Evolutionary conservation across 1,140 invertebrate species (phyloP), one percentile per base, ranked within the genome.

Genomic region (Drosophila pachea): DNA sequence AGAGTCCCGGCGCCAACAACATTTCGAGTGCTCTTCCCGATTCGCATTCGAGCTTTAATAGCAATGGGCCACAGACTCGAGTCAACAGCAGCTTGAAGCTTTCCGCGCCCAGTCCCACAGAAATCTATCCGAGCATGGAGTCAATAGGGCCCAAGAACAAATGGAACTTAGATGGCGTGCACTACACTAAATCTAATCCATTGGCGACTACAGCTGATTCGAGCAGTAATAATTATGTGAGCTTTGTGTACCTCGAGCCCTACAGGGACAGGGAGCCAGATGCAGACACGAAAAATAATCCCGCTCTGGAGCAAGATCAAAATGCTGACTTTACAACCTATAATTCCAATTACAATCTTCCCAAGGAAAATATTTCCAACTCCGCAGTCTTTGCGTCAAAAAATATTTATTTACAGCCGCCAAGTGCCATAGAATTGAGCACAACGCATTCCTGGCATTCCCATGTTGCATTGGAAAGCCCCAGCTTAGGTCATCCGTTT

Each of bases 251-350:
- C n/a, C 1, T 49, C 4, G 16, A 12, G 36, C 29, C 47, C 14
- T 22, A 2, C 22, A 22, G 22, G 3, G 22, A 2, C 22, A 22
- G 22, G 3, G 22, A 22, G 22, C 22, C 22, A 3, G 22, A 22
- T 3, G 22, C 22, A 22, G 22, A 3, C 22, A 22, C 22, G 22
- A 22, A 22, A 22, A 22, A 22, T 3, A 3, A 22, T 22, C 22
- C 22, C 22, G 22, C 22, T 22, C 31, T n/a, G 43, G 50, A 9
- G 11, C 11, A 45, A 16, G 60, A 68, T 43, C 74, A 77, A 53
- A 72, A 47, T 3, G 38, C 58, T 7, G 53, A 52, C 0, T 52
- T 64, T n/a, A 67, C 71, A 16, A 70, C 55, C 8, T n/a, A 71
- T 33, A 67, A 64, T 6, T 63, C 67, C 5, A 67, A 60, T 2